These are phyloP conservation scores for Lacanobia wlatinum DNA, from an alignment of 2,888 invertebrate genomes.

Conservation along the genomic window DNA sequence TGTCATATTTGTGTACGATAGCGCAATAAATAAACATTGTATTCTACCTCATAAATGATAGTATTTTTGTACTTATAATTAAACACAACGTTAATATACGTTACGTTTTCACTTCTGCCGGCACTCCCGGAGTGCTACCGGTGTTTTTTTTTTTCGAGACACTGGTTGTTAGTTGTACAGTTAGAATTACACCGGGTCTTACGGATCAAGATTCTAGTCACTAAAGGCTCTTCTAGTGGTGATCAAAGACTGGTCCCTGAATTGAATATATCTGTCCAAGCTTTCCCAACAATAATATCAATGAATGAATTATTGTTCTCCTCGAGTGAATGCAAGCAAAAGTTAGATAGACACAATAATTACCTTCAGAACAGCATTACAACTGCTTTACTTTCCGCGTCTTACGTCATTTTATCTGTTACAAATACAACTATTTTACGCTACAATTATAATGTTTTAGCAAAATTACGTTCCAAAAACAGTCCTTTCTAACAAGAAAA, in stretches of 20 bases:
- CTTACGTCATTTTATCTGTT: slow-evolving; percentile 27
- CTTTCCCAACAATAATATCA: slow-evolving; percentile 16
- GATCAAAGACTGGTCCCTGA: neutral
- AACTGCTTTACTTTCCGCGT: slow-evolving; percentile 38
- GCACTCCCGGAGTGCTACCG: no score
- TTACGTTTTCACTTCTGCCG: no score
- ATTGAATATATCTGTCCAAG: neutral
- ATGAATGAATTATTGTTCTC: slow-evolving; percentile 35
- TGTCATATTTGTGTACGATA: no score
- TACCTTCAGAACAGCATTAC: slow-evolving; percentile 26
- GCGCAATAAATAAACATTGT: no score
- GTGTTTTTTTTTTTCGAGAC: no score
- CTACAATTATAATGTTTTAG: slow-evolving; percentile 2
- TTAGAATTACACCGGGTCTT: no score
- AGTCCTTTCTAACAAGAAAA: neutral
- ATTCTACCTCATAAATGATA: no score
- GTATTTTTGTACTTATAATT: no score
- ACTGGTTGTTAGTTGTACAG: no score
- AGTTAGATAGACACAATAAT: slow-evolving; percentile 35
- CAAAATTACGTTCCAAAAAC: neutral
- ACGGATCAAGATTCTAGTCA: no score
- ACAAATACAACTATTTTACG: slow-evolving; percentile 9
- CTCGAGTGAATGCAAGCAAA: slow-evolving; percentile 23
- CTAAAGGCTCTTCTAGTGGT: neutral
- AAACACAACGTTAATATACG: no score